Percentiles rank a stretch among this genome's conserved stretches.
phyloP scores from a whole-genome alignment of 2,797 vertebrate species.

The Dipus sagitta region DNA sequence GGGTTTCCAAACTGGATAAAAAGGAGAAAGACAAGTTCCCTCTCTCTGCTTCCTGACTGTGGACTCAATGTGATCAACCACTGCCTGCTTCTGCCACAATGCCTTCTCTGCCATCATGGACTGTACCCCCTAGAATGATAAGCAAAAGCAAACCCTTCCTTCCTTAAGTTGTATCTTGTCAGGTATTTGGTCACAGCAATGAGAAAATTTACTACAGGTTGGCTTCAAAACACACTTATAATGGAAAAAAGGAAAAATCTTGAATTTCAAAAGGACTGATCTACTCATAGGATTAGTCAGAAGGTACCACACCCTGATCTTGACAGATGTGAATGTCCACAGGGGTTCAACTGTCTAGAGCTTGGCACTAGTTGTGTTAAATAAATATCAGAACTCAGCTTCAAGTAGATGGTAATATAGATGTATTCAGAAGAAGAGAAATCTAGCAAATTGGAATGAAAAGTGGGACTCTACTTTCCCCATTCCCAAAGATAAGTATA shows the following conservation, averaged over 20 bases:
- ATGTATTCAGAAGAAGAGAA: neutral
- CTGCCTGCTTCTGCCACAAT: too few species aligned
- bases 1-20: too few species aligned
- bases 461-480: neutral
- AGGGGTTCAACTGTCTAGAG: neutral
- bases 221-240: neutral
- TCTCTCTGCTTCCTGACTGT: too few species aligned
- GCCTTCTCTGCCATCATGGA: too few species aligned
- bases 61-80: too few species aligned
- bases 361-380: neutral
- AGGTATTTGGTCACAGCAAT: too few species aligned
- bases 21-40: too few species aligned
- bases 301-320: neutral
- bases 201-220: neutral
- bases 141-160: too few species aligned
- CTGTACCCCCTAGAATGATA: too few species aligned
- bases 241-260: neutral
- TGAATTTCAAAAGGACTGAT: neutral
- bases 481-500: neutral
- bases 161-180: too few species aligned
- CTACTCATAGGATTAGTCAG: neutral
- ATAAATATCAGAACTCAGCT: neutral
- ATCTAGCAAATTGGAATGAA: neutral
- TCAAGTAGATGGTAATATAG: constrained; percentile 28
- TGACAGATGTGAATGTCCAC: neutral